Percentiles rank a stretch among this genome's conserved stretches.
These are phyloP conservation scores for Hydroisotoma schaefferi DNA, from an alignment of 2,888 invertebrate genomes.

Conservation along the genomic window DNA sequence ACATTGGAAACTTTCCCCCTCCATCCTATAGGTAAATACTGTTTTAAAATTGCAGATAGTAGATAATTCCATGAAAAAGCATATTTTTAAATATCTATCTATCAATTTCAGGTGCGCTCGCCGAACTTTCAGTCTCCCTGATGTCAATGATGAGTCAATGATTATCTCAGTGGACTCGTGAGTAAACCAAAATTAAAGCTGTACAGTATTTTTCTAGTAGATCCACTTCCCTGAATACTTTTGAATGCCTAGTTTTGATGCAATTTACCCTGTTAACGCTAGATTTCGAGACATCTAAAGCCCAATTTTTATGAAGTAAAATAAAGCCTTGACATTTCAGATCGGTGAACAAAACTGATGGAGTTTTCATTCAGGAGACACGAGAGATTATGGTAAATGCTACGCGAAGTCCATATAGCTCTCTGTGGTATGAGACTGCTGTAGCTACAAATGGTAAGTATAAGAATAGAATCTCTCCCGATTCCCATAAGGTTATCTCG, in stretches of 20 bases:
- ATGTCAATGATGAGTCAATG: constrained; percentile 13
- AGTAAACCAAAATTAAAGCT: neutral
- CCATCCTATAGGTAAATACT: constrained; percentile 20
- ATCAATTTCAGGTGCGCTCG: constrained; percentile 20
- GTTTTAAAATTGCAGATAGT: neutral
- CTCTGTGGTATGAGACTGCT: constrained; percentile 23
- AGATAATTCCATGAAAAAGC: neutral
- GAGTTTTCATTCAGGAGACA: constrained; percentile 6
- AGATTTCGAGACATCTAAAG: too few relatives aligned
- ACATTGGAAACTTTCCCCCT: constrained; percentile 31
- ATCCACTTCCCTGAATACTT: too few relatives aligned
- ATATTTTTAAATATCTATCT: neutral
- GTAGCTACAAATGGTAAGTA: constrained; percentile 8
- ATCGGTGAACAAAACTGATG: constrained; percentile 17
- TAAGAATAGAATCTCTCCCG: neutral
- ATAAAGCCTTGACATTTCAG: too few relatives aligned
- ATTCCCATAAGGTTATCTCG: neutral
- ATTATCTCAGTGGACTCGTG: constrained; percentile 19
- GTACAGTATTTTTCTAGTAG: too few relatives aligned
- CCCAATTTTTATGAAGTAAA: too few relatives aligned
- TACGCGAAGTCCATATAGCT: constrained; percentile 21
- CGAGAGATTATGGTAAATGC: constrained; percentile 12
- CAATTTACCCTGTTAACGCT: too few relatives aligned
- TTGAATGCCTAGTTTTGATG: too few relatives aligned
- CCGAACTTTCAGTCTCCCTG: constrained; percentile 19